Percentiles rank a stretch among this genome's conserved stretches.
These are phyloP conservation scores for Cyphomyrmex costatus DNA, from an alignment of 1,140 invertebrate species.

Conservation along the genomic window DNA sequence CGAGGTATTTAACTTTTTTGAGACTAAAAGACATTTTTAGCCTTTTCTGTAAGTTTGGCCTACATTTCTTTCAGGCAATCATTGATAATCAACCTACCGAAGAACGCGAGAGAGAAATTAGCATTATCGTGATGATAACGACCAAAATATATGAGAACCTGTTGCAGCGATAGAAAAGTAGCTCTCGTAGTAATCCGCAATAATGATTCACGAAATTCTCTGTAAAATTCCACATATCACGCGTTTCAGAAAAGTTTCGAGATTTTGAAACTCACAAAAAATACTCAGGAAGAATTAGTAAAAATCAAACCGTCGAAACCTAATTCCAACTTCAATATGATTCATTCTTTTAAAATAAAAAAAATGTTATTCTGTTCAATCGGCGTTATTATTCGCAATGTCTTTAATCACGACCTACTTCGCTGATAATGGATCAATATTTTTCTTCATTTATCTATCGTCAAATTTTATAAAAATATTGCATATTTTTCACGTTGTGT, in stretches of 20 bases:
- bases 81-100: neutral
- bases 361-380: neutral
- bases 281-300: neutral
- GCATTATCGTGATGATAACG: conserved; percentile 52
- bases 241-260: neutral
- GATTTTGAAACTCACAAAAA: neutral
- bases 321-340: neutral
- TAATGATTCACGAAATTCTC: conserved; percentile 8
- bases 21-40: neutral
- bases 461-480: neutral
- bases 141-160: conserved; percentile 55
- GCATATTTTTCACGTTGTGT: conserved; percentile 1
- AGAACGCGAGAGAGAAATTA: conserved; percentile 20
- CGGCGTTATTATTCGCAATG: neutral
- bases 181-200: neutral
- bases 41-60: neutral
- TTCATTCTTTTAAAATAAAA: neutral
- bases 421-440: neutral
- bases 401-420: neutral
- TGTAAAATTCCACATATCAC: conserved; percentile 18
- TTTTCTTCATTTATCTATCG: neutral
- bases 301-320: neutral
- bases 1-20: conserved; percentile 1
- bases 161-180: conserved; percentile 59
- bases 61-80: conserved; percentile 19